Conservation (phyloP, 2,888 invertebrate species). For the Oligia fasciuncula region DNA sequence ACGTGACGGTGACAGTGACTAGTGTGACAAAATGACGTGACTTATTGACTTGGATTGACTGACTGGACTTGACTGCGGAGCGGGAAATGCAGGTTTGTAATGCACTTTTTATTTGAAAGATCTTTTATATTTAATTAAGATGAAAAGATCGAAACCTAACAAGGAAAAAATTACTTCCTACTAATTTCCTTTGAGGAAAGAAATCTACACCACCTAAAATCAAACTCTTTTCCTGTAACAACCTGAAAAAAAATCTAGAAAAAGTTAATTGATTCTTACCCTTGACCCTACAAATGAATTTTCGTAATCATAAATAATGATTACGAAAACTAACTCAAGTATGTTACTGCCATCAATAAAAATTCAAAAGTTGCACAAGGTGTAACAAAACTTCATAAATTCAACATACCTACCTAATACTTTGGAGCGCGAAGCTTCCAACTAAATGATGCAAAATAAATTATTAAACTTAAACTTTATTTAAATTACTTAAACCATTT, state of each 20-base stretch:
- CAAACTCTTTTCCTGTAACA: background rate
- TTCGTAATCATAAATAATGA: constrained; percentile 1
- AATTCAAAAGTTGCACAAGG: background rate
- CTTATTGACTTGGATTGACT: constrained; percentile 69
- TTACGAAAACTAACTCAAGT: constrained; percentile 25
- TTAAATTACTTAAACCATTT: background rate
- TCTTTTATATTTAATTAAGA: background rate
- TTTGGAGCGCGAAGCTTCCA: background rate
- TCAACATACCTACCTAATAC: background rate
- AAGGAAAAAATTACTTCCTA: background rate
- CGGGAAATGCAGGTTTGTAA: constrained; percentile 67
- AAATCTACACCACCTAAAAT: background rate
- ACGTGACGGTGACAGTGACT: constrained; percentile 69
- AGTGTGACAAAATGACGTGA: constrained; percentile 71
- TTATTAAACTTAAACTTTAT: too few species aligned
- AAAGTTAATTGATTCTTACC: background rate
- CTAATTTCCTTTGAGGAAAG: background rate
- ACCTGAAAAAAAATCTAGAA: background rate
- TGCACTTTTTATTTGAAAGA: constrained; percentile 10
- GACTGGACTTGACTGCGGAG: constrained; percentile 60
- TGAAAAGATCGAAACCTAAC: background rate
- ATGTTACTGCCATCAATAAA: constrained; percentile 24
- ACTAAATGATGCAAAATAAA: background rate
- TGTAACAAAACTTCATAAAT: background rate
- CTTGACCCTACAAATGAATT: constrained; percentile 7